phyloP scores from a whole-genome alignment of 2,888 invertebrate species.

The Sipha maydis region DNA sequence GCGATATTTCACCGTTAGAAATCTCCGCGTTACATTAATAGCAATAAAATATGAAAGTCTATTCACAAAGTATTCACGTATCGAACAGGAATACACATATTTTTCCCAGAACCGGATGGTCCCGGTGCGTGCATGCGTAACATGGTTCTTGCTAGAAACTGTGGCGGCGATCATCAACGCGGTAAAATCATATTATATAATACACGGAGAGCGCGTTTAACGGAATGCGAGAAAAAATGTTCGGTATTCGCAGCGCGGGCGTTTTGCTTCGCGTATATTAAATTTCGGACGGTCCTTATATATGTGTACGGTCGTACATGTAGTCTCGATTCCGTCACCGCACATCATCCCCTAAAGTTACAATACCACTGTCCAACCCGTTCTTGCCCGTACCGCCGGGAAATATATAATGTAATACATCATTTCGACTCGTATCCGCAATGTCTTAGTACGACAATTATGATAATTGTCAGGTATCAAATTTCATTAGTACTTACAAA shows the following conservation, averaged over 20 bases:
- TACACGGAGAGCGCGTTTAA: not conserved
- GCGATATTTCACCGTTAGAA: too few species aligned
- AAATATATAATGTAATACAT: not conserved
- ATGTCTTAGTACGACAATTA: too few species aligned
- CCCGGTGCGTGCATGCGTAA: too few species aligned
- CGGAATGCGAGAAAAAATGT: slow-evolving; percentile 52
- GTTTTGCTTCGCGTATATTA: slow-evolving; percentile 38
- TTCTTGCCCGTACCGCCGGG: not conserved
- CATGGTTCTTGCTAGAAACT: not conserved
- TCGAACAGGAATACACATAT: too few species aligned
- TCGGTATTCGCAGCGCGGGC: slow-evolving; percentile 4
- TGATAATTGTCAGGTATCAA: too few species aligned
- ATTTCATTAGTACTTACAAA: too few species aligned
- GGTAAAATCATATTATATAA: slow-evolving; percentile 27
- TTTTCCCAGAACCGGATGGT: too few species aligned
- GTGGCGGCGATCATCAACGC: not conserved
- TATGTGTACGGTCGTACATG: not conserved
- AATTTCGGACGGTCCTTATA: slow-evolving; percentile 25
- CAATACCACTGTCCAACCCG: not conserved
- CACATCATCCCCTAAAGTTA: not conserved
- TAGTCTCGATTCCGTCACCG: not conserved
- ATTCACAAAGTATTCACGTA: too few species aligned
- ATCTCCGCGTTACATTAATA: too few species aligned
- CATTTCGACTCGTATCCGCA: not conserved
- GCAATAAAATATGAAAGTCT: too few species aligned